A percentile compares a stretch with the other conserved stretches of the same genome.
These are phyloP conservation scores for Monopterus albus DNA, from an alignment of 2,113 vertebrate genomes.

Conservation along the genomic window DNA sequence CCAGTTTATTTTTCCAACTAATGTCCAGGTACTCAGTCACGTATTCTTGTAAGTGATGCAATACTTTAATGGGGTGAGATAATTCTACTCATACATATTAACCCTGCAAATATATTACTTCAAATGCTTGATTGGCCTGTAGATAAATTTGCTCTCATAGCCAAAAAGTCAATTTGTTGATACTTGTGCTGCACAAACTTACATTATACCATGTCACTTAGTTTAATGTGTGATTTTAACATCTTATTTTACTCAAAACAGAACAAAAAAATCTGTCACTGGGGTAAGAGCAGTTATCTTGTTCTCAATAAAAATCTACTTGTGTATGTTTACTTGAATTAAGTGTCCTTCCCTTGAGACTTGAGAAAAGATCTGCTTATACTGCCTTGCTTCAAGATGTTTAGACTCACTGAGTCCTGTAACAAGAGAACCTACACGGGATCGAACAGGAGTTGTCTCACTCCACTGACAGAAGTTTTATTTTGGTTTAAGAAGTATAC, in stretches of 20 bases:
- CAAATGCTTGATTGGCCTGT: too few species aligned
- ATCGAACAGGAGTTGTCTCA: conserved; percentile 9
- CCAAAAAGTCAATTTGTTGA: neutral
- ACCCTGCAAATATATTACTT: too few species aligned
- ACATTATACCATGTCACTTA: neutral
- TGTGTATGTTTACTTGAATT: conserved; percentile 33
- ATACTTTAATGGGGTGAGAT: neutral
- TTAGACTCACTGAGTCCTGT: conserved; percentile 14
- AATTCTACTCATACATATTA: neutral
- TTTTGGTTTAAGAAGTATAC: neutral
- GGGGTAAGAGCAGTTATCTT: conserved; percentile 6
- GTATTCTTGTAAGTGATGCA: neutral
- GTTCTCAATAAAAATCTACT: conserved; percentile 28
- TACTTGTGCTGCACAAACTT: neutral
- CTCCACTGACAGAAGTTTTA: neutral
- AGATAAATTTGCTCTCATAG: neutral
- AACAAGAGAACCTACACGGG: conserved; percentile 18
- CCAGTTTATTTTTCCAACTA: conserved; percentile 8
- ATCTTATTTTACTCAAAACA: conserved; percentile 24
- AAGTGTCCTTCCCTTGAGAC: conserved; percentile 34
- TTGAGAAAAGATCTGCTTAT: conserved; percentile 23
- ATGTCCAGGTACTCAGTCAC: neutral
- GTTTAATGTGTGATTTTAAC: neutral
- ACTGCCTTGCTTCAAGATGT: conserved; percentile 29
- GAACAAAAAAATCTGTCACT: neutral